phyloP scores from a whole-genome alignment of 2,888 invertebrate genomes.

The Drosophila conformis region DNA sequence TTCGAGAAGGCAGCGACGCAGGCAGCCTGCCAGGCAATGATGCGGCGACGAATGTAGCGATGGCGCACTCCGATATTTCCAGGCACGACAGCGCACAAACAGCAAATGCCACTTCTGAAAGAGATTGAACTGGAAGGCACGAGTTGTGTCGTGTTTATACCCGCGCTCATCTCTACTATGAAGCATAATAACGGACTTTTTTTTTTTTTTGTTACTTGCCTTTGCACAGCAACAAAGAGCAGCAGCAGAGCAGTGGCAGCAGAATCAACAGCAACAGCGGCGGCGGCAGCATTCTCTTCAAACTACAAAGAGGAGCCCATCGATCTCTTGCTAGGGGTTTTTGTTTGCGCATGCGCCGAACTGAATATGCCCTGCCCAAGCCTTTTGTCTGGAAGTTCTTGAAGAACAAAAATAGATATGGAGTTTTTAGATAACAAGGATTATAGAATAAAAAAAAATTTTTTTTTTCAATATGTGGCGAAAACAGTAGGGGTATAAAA shows the following conservation, averaged over 20 bases:
- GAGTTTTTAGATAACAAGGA: neutral
- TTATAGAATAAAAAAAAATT: neutral
- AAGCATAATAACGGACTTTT: constrained; percentile 53
- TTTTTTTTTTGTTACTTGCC: constrained; percentile 48
- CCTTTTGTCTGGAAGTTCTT: constrained; percentile 23
- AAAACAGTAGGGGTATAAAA: neutral
- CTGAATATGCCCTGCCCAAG: constrained; percentile 48
- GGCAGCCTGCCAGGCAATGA: constrained; percentile 45
- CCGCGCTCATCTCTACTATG: constrained; percentile 35
- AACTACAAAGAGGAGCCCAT: constrained; percentile 52
- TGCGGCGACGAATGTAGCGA: constrained; percentile 27
- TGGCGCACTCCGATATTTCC: constrained; percentile 23
- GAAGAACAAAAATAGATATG: neutral
- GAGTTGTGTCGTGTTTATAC: constrained; percentile 5
- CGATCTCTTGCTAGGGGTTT: constrained; percentile 52
- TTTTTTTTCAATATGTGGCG: neutral
- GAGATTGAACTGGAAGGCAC: constrained; percentile 3
- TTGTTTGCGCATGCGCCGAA: constrained; percentile 51
- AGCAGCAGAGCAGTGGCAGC: constrained; percentile 16
- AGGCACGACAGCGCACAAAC: constrained; percentile 13
- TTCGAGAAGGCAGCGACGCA: constrained; percentile 48
- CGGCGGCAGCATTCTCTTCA: constrained; percentile 38
- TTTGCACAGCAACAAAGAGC: constrained; percentile 35
- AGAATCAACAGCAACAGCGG: constrained; percentile 3
- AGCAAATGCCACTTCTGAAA: neutral